Base-by-base conservation (phyloP, 2,888 invertebrate genomes). In the Anthophora plumipes region DNA sequence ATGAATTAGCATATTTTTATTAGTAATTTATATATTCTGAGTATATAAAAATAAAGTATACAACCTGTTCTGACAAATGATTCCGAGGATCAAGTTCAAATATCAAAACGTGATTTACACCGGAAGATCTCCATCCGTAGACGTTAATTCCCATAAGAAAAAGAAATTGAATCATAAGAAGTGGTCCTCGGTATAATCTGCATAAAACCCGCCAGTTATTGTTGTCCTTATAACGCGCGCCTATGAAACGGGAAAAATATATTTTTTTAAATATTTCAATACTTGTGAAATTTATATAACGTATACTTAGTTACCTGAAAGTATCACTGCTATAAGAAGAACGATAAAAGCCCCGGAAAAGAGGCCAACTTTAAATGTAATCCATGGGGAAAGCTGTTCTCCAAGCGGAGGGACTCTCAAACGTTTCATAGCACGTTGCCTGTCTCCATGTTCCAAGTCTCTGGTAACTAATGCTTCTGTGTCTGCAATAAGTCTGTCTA, bases 21-120 rank as follows among this genome's bases (percentile, higher is more conserved):
- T 22, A 46, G n/a, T 41, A 17, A 59, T 31, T 52, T 39, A 14
- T 37, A 46, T 52, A n/a, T 60, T 14, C 6, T n/a, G 11, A 46
- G 14, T 2, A 7, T n/a, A n/a, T n/a, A 43, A 22, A 39, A 14
- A 20, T 17, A 37, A 48, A 52, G 1, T n/a, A 25, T 14, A 72
- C 74, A 77, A 95, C 95, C 91, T 97, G 98, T 89, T 99, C 98
- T 0, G 97, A 97, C 0, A 98, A 94, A 93, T 99, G 98, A 93
- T 98, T 98, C 73, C 99, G 95, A 0, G 99, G 99, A 94, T 99
- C 99, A 89, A 99, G 94, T 92, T 99, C 99, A 93, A 99, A 99
- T 87, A 99, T 99, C 2, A 99, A 95, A 0, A 99, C 99, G 92
- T 99, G 99, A 94, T 99, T 99, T 17, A 99, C 99, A 6, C 99